These are phyloP conservation scores for Callocephalon fimbriatum DNA, from an alignment of 2,113 vertebrate species.

Conservation along the genomic window DNA sequence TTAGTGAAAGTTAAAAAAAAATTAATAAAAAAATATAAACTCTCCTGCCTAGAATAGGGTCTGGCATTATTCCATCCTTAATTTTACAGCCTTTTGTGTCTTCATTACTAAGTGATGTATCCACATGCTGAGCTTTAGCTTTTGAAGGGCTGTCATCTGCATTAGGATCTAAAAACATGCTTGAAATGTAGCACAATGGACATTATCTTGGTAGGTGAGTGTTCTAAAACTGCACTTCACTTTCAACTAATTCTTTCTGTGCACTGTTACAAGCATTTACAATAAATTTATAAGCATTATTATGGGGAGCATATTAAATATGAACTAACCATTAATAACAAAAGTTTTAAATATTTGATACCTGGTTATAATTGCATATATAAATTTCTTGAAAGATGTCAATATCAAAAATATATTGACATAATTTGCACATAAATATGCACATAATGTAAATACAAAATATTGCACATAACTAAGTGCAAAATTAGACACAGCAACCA, in stretches of 20 bases:
- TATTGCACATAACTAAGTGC: neutral
- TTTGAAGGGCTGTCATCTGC: neutral
- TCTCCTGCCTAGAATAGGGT: neutral
- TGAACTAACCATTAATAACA: neutral
- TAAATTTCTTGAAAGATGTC: neutral
- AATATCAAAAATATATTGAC: neutral
- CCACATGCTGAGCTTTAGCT: conserved; percentile 36
- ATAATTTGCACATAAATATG: neutral
- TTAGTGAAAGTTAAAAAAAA: neutral
- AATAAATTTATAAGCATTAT: neutral
- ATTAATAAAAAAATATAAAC: neutral
- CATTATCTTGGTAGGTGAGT: neutral
- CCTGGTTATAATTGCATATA: neutral
- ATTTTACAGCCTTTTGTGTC: neutral
- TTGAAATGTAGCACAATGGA: neutral
- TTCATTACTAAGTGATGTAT: neutral
- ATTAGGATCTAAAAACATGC: neutral
- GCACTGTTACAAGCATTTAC: neutral
- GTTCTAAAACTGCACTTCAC: neutral
- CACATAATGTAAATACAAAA: neutral
- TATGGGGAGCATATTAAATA: neutral
- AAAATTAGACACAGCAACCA: neutral
- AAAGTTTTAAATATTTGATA: neutral
- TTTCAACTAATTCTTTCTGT: neutral
- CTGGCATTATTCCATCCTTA: neutral